phyloP scores from a whole-genome alignment of 2,797 vertebrate species.

The Trachops cirrhosus region DNA sequence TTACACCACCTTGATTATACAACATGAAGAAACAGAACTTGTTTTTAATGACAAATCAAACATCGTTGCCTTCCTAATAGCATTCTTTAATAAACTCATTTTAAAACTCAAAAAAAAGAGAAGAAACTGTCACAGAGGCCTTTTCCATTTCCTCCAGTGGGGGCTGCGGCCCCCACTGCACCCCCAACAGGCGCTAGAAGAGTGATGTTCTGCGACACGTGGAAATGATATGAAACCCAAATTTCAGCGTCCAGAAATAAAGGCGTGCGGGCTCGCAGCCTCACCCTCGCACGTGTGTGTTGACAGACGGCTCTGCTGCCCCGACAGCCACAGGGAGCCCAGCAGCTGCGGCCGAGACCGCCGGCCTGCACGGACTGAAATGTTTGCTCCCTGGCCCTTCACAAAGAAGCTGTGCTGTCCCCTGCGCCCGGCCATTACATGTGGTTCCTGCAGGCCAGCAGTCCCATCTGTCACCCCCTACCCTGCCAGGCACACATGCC shows the following conservation, averaged over 20 bases:
- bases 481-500: background rate
- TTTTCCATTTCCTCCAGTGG: background rate
- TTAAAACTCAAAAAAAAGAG: too few relatives aligned
- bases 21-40: too few relatives aligned
- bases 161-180: rapidly evolving
- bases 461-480: background rate
- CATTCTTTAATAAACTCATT: too few relatives aligned
- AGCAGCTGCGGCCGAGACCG: background rate
- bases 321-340: too few relatives aligned
- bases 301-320: background rate
- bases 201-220: background rate
- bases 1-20: too few relatives aligned
- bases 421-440: background rate
- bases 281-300: rapidly evolving
- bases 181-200: background rate
- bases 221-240: background rate
- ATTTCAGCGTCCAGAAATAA: background rate
- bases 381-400: background rate
- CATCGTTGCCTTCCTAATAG: too few relatives aligned
- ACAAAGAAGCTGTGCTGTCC: background rate
- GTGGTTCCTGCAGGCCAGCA: too few relatives aligned
- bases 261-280: background rate
- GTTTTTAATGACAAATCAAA: too few relatives aligned
- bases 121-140: background rate
- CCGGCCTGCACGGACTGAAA: background rate